A percentile compares a stretch with the other conserved stretches of the same genome.
These are phyloP conservation scores for Paradoxurus hermaphroditus DNA, from an alignment of 2,113 vertebrate genomes.

Conservation along the genomic window DNA sequence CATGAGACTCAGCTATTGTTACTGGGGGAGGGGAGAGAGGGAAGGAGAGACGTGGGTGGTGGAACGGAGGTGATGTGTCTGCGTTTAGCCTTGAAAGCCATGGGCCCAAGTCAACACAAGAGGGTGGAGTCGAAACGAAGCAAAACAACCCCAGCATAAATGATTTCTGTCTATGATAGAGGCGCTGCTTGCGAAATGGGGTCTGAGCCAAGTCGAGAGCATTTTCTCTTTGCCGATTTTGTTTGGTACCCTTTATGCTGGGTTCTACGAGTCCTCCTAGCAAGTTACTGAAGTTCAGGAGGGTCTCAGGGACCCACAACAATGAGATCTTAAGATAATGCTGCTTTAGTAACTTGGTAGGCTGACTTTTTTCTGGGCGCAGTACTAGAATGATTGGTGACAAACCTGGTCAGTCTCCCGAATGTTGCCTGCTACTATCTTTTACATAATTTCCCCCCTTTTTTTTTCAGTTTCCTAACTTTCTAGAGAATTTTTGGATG, in stretches of 20 bases:
- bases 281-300: neutral
- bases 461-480: neutral
- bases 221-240: neutral
- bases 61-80: neutral
- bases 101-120: neutral
- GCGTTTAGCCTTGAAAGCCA: neutral
- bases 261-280: neutral
- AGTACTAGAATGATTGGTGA: neutral
- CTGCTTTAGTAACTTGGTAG: neutral
- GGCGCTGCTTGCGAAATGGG: neutral
- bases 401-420: neutral
- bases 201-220: neutral
- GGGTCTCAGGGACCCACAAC: neutral
- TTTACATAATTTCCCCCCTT: neutral
- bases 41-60: neutral
- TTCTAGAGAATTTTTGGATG: neutral
- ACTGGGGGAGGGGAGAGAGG: neutral
- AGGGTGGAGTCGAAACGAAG: neutral
- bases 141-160: neutral
- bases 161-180: neutral
- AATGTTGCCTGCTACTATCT: neutral
- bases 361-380: neutral
- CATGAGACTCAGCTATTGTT: neutral
- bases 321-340: neutral
- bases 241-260: neutral